Evolutionary conservation across 2,797 vertebrate genomes (phyloP).

Genomic region (Malacoraja senta): DNA sequence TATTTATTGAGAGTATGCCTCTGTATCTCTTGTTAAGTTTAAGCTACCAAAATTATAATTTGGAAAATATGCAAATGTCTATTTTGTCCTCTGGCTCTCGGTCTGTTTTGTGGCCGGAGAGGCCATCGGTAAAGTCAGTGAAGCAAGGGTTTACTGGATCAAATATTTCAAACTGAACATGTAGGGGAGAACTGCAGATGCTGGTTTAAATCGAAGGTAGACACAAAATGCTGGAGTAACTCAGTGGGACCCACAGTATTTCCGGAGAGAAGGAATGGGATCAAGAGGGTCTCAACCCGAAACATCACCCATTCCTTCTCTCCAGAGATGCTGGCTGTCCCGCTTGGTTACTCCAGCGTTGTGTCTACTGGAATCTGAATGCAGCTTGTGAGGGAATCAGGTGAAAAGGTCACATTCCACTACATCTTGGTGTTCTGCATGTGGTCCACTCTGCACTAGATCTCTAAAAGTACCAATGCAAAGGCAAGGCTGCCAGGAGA

Average conservation of each 20-base stretch:
- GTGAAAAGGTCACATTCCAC: not conserved
- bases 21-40: not conserved
- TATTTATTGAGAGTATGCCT: not conserved
- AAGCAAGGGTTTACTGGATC: not conserved
- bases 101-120: not conserved
- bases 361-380: not conserved
- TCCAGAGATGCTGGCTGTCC: too few relatives aligned
- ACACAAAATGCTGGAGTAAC: too few relatives aligned
- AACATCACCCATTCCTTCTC: too few relatives aligned
- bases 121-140: not conserved
- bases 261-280: too few relatives aligned
- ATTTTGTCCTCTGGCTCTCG: not conserved
- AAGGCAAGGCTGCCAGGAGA: not conserved
- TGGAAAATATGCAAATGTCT: not conserved
- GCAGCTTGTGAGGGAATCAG: not conserved
- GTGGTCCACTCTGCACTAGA: not conserved
- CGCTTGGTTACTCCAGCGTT: too few relatives aligned
- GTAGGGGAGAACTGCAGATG: too few relatives aligned
- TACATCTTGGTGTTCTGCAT: not conserved
- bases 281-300: too few relatives aligned
- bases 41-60: not conserved
- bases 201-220: too few relatives aligned
- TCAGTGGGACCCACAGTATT: too few relatives aligned
- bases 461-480: not conserved
- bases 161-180: constrained; percentile 19